Evolutionary conservation across 2,797 vertebrate genomes (phyloP).

Genomic region (Serranus cabrilla): DNA sequence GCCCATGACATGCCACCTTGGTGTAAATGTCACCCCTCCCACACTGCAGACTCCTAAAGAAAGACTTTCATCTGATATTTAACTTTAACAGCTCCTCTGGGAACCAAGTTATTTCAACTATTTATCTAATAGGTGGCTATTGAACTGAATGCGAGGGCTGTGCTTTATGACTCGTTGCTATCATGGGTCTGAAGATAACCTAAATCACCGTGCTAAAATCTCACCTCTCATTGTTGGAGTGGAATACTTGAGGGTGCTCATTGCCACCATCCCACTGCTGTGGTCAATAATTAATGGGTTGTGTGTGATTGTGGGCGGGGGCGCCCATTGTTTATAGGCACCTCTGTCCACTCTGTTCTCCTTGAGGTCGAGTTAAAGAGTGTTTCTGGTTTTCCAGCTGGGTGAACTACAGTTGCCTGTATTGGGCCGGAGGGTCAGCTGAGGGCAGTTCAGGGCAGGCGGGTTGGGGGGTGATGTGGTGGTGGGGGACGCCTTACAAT

Average conservation of each 20-base stretch:
- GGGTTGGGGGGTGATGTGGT: neutral
- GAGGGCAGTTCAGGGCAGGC: conserved; percentile 47
- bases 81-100: no score
- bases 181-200: conserved; percentile 12
- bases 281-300: conserved; percentile 59
- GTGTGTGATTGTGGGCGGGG: conserved; percentile 18
- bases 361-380: conserved; percentile 57
- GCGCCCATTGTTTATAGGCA: conserved; percentile 34
- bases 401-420: conserved; percentile 70
- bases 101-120: no score
- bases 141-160: neutral
- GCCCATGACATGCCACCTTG: no score
- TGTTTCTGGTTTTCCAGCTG: conserved; percentile 74
- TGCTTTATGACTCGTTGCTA: neutral
- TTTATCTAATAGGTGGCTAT: no score
- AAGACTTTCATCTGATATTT: no score
- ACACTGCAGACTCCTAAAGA: no score
- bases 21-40: no score
- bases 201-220: conserved; percentile 29
- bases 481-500: conserved; percentile 57
- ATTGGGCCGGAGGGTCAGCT: conserved; percentile 60
- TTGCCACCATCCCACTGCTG: conserved; percentile 23
- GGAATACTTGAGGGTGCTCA: conserved; percentile 37
- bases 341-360: conserved; percentile 13
- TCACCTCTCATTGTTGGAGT: conserved; percentile 56